phyloP scores from a whole-genome alignment of 2,113 vertebrate species.

The Rhineura floridana region DNA sequence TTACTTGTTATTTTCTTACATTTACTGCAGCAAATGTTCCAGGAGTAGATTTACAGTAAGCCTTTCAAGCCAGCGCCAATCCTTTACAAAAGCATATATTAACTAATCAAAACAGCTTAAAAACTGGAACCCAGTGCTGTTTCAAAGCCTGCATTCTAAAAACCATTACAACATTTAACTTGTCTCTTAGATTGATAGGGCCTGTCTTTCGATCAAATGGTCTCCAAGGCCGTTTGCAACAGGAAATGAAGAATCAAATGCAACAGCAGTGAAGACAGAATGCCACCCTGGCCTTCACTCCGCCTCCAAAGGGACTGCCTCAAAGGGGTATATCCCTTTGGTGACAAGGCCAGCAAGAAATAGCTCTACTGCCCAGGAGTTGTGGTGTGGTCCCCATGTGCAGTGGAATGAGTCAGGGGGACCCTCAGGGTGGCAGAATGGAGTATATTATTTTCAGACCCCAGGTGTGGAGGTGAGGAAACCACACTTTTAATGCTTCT shows the following conservation, averaged over 20 bases:
- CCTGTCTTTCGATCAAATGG: background rate
- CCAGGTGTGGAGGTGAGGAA: no score
- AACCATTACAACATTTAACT: background rate
- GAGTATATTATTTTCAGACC: background rate
- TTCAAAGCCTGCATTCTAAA: background rate
- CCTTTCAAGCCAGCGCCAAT: constrained; percentile 54
- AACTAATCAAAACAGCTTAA: background rate
- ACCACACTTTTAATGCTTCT: no score
- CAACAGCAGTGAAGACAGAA: background rate
- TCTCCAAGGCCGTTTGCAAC: background rate
- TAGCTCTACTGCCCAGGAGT: background rate
- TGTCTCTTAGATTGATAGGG: background rate
- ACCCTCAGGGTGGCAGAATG: background rate
- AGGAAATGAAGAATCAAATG: background rate
- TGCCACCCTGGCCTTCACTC: background rate
- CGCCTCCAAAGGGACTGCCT: background rate
- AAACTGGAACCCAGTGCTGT: background rate
- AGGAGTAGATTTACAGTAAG: constrained; percentile 57
- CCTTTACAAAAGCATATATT: constrained; percentile 52
- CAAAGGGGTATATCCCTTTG: background rate
- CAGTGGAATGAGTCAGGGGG: background rate
- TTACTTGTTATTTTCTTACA: background rate
- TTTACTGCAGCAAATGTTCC: constrained; percentile 52
- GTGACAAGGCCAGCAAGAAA: background rate
- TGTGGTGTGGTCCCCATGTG: background rate